A percentile compares a stretch with the other conserved stretches of the same genome.
phyloP scores from a whole-genome alignment of 2,113 vertebrate genomes.

The Brienomyrus brachyistius region DNA sequence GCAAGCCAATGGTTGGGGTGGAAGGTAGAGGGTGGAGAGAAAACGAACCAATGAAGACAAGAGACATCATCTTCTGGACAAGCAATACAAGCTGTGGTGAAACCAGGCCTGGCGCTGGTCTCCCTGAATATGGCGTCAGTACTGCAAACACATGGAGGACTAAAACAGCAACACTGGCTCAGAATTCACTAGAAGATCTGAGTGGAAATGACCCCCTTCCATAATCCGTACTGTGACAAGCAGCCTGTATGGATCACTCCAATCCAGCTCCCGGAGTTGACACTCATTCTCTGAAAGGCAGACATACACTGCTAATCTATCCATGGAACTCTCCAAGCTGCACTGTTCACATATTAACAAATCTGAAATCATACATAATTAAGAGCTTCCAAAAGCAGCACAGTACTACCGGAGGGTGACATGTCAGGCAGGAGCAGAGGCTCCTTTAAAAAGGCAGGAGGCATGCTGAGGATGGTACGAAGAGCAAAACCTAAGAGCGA shows the following conservation, averaged over 20 bases:
- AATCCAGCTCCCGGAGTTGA: neutral
- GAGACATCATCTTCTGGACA: neutral
- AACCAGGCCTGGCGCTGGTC: neutral
- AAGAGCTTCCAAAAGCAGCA: neutral
- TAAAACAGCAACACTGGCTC: neutral
- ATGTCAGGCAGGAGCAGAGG: neutral
- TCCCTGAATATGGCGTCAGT: neutral
- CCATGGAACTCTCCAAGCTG: neutral
- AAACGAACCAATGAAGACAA: constrained; percentile 12
- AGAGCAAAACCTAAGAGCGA: neutral
- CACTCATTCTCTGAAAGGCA: neutral
- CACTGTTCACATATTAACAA: neutral
- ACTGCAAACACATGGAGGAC: neutral
- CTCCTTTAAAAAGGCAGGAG: neutral
- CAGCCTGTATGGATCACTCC: neutral
- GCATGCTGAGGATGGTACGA: neutral
- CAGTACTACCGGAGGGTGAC: neutral
- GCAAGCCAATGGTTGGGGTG: constrained; percentile 20
- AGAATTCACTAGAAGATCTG: neutral
- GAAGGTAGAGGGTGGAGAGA: constrained; percentile 12
- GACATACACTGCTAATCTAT: neutral
- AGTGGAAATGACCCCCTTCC: neutral
- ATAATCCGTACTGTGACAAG: neutral
- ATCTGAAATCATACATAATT: neutral
- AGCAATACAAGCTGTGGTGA: neutral